These are phyloP conservation scores for Schizopygopsis malacanthus DNA, from an alignment of 2,797 vertebrate species.

Conservation along the genomic window DNA sequence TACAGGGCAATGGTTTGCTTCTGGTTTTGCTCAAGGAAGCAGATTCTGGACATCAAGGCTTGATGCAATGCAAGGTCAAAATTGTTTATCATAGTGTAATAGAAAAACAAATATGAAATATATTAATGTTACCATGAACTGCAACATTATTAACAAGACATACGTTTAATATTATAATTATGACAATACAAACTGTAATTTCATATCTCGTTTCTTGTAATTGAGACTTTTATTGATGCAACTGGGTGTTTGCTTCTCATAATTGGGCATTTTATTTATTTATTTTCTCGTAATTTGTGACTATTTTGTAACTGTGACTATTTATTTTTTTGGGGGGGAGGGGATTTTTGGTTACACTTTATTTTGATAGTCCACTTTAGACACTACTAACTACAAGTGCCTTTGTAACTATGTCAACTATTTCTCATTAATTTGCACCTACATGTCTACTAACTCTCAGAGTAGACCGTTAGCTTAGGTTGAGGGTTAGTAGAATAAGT, in stretches of 20 bases:
- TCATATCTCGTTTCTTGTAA: not conserved
- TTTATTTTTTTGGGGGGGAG: not conserved
- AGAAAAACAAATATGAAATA: not conserved
- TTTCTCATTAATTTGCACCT: no score
- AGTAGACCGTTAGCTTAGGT: no score
- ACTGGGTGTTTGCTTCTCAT: not conserved
- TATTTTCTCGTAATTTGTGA: not conserved
- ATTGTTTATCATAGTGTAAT: not conserved
- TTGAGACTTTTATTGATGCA: not conserved
- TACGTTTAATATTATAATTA: no score
- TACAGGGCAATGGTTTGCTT: not conserved
- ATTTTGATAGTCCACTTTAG: no score
- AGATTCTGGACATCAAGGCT: not conserved
- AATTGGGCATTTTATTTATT: not conserved
- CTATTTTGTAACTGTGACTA: not conserved
- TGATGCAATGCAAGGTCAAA: not conserved
- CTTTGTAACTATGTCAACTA: no score
- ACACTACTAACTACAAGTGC: no score
- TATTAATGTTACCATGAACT: not conserved
- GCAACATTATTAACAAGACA: not conserved
- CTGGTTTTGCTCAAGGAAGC: not conserved
- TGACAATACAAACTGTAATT: not conserved
- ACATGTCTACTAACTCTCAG: no score
- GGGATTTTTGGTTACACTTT: no score
- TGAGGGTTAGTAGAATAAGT: no score